Conservation (phyloP, 2,888 invertebrate genomes). For the Caenorhabditis sulstoni region DNA sequence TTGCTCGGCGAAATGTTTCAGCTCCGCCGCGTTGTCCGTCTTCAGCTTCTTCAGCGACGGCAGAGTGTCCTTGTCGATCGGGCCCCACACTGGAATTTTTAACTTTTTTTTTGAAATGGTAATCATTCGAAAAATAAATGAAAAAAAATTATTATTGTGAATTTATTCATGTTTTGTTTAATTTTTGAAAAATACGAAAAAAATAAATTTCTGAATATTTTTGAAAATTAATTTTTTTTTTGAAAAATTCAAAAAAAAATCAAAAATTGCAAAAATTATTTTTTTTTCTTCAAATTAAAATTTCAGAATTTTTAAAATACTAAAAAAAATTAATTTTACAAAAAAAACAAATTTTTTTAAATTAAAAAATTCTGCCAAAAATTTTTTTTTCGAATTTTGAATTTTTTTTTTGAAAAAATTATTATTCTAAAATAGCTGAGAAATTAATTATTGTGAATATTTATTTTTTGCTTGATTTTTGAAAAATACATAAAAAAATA, state of each 20-base stretch:
- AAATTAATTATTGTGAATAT: too few relatives aligned
- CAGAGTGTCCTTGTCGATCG: slow-evolving; percentile 67
- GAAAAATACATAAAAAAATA: not conserved
- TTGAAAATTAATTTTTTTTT: not conserved
- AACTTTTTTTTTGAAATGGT: not conserved
- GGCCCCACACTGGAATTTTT: slow-evolving; percentile 63
- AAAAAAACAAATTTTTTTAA: not conserved
- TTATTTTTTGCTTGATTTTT: not conserved
- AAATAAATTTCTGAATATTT: too few relatives aligned
- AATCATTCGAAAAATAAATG: not conserved
- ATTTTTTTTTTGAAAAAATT: too few relatives aligned
- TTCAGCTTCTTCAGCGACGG: slow-evolving; percentile 58
- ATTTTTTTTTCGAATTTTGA: too few relatives aligned
- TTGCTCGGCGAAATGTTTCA: slow-evolving; percentile 62
- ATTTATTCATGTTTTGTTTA: too few relatives aligned
- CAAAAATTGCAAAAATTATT: too few relatives aligned
- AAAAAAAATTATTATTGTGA: not conserved
- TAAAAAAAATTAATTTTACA: not conserved
- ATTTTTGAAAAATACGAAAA: not conserved
- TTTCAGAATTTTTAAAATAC: not conserved
- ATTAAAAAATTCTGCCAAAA: too few relatives aligned
- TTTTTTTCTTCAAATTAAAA: not conserved
- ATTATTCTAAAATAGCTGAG: not conserved
- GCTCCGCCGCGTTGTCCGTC: slow-evolving; percentile 38
- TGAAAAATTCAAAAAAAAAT: not conserved